These are phyloP conservation scores for Dorcus hopei DNA, from an alignment of 2,888 invertebrate species.

Conservation along the genomic window DNA sequence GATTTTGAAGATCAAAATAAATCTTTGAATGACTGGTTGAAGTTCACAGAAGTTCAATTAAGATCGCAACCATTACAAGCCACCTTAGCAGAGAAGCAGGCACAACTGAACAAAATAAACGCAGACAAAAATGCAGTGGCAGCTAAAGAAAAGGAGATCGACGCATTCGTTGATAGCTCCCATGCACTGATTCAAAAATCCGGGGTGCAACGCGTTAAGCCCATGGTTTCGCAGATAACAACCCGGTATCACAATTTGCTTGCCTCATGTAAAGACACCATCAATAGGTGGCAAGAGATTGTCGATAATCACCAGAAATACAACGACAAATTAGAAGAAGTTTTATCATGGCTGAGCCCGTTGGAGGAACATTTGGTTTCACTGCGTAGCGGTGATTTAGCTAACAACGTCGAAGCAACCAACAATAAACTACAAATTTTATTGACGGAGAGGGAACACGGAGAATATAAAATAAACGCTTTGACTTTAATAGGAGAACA, in stretches of 20 bases:
- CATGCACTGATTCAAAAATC: constrained; percentile 81
- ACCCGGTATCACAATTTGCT: constrained; percentile 80
- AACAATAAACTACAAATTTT: constrained; percentile 69
- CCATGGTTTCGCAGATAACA: constrained; percentile 84
- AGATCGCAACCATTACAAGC: constrained; percentile 83
- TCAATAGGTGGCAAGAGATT: constrained; percentile 78
- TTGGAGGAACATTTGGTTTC: constrained; percentile 69
- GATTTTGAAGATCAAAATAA: constrained; percentile 82
- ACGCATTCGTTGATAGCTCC: constrained; percentile 85
- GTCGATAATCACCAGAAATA: constrained; percentile 81
- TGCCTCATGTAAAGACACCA: constrained; percentile 79
- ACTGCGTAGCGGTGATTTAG: constrained; percentile 60
- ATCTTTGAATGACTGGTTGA: constrained; percentile 81
- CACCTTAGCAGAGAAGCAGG: constrained; percentile 75
- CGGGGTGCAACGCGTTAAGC: constrained; percentile 81
- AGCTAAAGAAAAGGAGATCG: constrained; percentile 80
- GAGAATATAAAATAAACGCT: constrained; percentile 72
- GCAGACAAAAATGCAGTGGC: constrained; percentile 73
- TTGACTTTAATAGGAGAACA: constrained; percentile 79
- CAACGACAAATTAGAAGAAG: constrained; percentile 70
- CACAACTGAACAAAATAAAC: constrained; percentile 68
- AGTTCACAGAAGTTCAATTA: constrained; percentile 77
- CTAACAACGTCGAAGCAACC: constrained; percentile 61
- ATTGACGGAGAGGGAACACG: constrained; percentile 78
- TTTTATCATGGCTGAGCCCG: constrained; percentile 73